These are phyloP conservation scores for Oxytorus armatus DNA, from an alignment of 2,888 invertebrate genomes.

Conservation along the genomic window DNA sequence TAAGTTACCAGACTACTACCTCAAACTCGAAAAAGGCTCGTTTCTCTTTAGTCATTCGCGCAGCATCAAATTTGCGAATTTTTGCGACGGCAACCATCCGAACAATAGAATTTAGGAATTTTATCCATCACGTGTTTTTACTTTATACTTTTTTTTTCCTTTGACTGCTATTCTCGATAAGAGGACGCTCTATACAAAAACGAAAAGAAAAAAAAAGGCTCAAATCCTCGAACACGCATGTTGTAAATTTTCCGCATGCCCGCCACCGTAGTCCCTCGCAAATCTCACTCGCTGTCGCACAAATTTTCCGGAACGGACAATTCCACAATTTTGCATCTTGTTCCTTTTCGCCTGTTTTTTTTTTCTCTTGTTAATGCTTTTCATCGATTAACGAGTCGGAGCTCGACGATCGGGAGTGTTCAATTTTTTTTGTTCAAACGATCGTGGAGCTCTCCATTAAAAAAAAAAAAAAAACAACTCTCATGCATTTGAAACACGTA, in stretches of 20 bases:
- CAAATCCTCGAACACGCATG: constrained; percentile 32
- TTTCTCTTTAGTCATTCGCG: not conserved
- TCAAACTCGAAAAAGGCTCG: no score
- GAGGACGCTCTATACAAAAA: not conserved
- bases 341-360: not conserved
- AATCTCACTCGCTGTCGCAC: not conserved
- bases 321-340: constrained; percentile 4
- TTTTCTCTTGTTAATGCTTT: not conserved
- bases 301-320: not conserved
- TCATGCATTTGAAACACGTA: constrained; percentile 7
- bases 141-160: constrained; percentile 28
- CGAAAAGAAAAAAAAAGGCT: constrained; percentile 15
- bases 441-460: no score
- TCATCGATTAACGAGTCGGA: not conserved
- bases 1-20: no score
- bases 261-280: not conserved
- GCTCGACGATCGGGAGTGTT: no score
- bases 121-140: constrained; percentile 30
- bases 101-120: constrained; percentile 21
- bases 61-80: no score
- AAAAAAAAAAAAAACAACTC: not conserved
- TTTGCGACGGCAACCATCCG: no score
- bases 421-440: no score
- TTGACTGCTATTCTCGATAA: constrained; percentile 38
- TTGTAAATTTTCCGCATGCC: constrained; percentile 10